Conservation (phyloP, 2,797 vertebrate species). For the Pogonophryne albipinna region DNA sequence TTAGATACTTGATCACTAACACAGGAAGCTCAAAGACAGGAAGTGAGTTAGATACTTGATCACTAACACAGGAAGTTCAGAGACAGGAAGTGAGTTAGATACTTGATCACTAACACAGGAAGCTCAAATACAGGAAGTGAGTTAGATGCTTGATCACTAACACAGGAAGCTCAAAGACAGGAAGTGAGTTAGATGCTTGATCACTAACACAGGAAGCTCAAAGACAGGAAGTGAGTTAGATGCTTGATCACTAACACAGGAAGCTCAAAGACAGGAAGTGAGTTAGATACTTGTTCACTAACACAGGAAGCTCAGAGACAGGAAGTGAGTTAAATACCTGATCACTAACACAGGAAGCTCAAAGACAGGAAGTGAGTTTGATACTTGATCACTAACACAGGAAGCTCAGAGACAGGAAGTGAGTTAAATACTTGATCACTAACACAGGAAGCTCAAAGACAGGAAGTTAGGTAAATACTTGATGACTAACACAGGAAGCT, state of each 20-base stretch:
- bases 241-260: not conserved
- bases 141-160: not conserved
- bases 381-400: not conserved
- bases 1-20: not conserved
- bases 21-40: not conserved
- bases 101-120: not conserved
- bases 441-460: not conserved
- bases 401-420: not conserved
- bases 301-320: not conserved
- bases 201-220: no score
- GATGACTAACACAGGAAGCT: not conserved
- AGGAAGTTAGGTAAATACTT: not conserved
- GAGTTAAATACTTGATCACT: not conserved
- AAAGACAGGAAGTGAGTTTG: not conserved
- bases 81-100: not conserved
- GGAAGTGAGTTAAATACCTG: not conserved
- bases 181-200: not conserved
- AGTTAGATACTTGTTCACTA: not conserved
- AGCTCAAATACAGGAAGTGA: rapidly evolving
- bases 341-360: not conserved
- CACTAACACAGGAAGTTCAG: not conserved
- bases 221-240: not conserved
- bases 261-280: not conserved
- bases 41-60: not conserved
- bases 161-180: not conserved